Evolutionary conservation across 1,140 invertebrate species (phyloP), one percentile per base, ranked within the genome.

Genomic region (Lasioglossum albipes): DNA sequence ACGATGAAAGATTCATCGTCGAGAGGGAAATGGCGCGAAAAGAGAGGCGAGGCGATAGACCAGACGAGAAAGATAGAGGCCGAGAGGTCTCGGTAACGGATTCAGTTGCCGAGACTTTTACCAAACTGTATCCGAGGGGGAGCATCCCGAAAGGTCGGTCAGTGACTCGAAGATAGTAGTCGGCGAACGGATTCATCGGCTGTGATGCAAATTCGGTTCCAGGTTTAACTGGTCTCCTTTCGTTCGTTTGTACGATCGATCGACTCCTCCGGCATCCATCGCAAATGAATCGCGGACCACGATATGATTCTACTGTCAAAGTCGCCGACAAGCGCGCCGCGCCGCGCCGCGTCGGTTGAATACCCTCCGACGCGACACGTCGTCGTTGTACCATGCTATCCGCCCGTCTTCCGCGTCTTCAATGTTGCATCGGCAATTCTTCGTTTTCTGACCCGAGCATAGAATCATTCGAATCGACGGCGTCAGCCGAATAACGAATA

Each of bases 1-100:
- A 36, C 79, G 57, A n/a, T 76, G 59, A 57, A 76, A 82, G 80
- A 85, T 85, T 85, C 84, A 80, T 83, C 73, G 64, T 75, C 36
- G 59, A 49, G 57, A 74, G 75, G 42, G 31, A 49, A 75, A 76
- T 77, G 62, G 27, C 52, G 41, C 45, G 59, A 75, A 54, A 57
- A 75, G 61, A 68, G 57, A 68, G 42, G 45, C 67, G 57, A 62
- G 64, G 75, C 54, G 54, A 31, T 70, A 16, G 49, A 7, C 59
- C 57, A 61, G 65, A 75, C 59, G 61, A 68, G 73, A 31, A 73
- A 68, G 70, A 66, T 61, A 59, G 16, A 42, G 64, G 36, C n/a
- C 5, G 31, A 67, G 45, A 62, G 13, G 41, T 66, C 36, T 12
- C 22, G 18, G n/a, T 2, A 70, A 16, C 22, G 68, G 41, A 75